Base-by-base conservation (phyloP, 2,888 invertebrate species). In the Hydroisotoma schaefferi region DNA sequence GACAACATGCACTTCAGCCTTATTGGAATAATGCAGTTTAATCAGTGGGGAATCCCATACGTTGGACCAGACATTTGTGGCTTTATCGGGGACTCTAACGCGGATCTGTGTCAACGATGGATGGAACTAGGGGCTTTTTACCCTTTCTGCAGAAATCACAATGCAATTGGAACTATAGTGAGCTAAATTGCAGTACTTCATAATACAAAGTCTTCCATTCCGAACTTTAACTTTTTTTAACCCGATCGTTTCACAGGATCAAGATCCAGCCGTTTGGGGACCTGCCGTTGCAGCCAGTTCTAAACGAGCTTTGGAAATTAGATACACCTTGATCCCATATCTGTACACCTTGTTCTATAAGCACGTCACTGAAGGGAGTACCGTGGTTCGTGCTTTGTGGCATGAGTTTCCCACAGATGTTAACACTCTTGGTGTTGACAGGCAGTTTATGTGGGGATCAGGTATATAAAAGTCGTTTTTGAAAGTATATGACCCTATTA, bases 391-490 rank as follows among this genome's bases (percentile, higher is more conserved):
- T 40, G 89, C 92, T 1, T 76, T 91, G 65, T 88, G 69, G 68
- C 67, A 67, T 40, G 66, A 67, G 73, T 86, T 83, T 72, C 81
- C 83, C 0, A 75, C 79, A 5, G 86, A 90, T 74, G 70, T 74
- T 1, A 76, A 78, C 1, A 85, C 88, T 0, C 84, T 83, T 74
- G 76, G 77, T 20, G 82, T 89, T 52, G 90, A 90, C 75, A 79
- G 80, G 3, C 88, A 90, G 76, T 91, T 90, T 77, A 76, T 91
- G 67, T 85, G 90, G 82, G 91, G 91, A 0, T 79, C 83, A 5
- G 81, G 67, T 65, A 47, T 40, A n/a, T n/a, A n/a, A n/a, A n/a
- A n/a, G n/a, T n/a, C n/a, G n/a, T n/a, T n/a, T n/a, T n/a, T n/a
- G n/a, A n/a, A n/a, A n/a, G n/a, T n/a, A n/a, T 23, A 51, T 37